These are phyloP conservation scores for Corythaixoides concolor DNA, from an alignment of 2,113 vertebrate genomes.

Conservation along the genomic window DNA sequence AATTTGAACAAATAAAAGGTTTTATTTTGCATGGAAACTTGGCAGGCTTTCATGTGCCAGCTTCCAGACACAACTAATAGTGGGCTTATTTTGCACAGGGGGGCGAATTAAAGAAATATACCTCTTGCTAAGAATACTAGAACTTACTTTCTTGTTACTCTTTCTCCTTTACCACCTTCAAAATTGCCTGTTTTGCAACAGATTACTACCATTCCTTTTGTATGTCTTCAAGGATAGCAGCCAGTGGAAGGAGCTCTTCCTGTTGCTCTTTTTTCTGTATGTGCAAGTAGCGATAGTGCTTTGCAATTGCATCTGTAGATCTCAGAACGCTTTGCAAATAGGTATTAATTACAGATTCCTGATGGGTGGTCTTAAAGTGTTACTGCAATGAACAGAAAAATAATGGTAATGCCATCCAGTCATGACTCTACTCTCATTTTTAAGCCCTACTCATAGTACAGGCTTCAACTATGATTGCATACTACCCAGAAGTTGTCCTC, in stretches of 20 bases:
- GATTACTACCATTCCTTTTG: neutral
- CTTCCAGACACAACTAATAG: slow-evolving; percentile 34
- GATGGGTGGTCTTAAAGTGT: neutral
- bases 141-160: neutral
- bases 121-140: neutral
- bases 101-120: neutral
- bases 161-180: neutral
- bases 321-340: neutral
- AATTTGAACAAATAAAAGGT: slow-evolving; percentile 40
- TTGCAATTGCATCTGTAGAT: neutral
- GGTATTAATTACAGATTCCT: neutral
- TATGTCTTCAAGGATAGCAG: neutral
- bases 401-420: neutral
- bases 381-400: neutral
- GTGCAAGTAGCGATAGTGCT: neutral
- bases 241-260: neutral
- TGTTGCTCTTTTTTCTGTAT: neutral
- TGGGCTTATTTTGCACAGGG: neutral
- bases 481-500: neutral
- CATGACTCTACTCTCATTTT: neutral
- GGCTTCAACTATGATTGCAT: neutral
- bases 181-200: neutral
- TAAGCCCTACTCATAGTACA: neutral
- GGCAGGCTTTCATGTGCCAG: slow-evolving; percentile 25
- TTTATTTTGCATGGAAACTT: slow-evolving; percentile 64